Evolutionary conservation across 2,797 vertebrate genomes (phyloP).

Genomic region (Fratercula arctica): DNA sequence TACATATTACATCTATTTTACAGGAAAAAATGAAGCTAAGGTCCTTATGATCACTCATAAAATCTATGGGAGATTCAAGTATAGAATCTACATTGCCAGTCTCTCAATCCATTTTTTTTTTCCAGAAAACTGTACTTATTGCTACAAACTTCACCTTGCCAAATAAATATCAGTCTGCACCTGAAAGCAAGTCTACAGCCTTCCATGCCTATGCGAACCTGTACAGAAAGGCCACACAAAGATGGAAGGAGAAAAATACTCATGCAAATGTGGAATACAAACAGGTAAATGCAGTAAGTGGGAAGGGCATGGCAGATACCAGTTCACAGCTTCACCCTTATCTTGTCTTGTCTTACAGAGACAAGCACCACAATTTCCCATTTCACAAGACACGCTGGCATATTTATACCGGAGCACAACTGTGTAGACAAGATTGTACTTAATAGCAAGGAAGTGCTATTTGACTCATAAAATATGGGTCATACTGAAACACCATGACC

Average conservation of each 20-base stretch:
- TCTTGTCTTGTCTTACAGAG: background rate
- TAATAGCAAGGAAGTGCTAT: background rate
- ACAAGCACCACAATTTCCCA: background rate
- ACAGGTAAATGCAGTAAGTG: background rate
- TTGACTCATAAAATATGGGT: background rate
- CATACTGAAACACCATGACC: background rate
- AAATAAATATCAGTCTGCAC: background rate
- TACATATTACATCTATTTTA: background rate
- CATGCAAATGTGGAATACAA: background rate
- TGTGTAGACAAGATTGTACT: background rate
- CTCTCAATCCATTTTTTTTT: background rate
- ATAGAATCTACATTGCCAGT: background rate
- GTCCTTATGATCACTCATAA: background rate
- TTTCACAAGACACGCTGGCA: background rate
- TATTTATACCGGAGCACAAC: background rate
- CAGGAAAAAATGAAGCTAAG: background rate
- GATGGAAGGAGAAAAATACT: background rate
- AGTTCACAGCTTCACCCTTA: background rate
- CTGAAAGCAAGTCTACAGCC: background rate
- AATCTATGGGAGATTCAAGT: background rate
- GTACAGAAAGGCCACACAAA: background rate
- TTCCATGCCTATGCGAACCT: background rate
- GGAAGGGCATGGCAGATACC: background rate
- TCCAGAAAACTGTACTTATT: background rate
- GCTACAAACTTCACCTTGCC: background rate